Evolutionary conservation across 2,113 vertebrate species (phyloP), one percentile per base, ranked within the genome.

Genomic region (Corvus hawaiiensis): DNA sequence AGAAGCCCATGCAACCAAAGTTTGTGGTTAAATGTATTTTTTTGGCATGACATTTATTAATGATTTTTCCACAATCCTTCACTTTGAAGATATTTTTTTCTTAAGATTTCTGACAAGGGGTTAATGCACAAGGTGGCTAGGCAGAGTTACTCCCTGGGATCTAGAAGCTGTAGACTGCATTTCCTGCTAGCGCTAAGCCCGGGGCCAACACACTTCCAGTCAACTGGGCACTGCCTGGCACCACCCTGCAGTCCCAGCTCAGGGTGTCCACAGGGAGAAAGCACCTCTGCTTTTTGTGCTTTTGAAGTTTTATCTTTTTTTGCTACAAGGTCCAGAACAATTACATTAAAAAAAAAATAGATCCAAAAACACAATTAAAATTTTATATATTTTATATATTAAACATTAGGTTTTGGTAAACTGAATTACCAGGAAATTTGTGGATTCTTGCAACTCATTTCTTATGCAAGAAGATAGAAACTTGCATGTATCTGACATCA

Each of bases 111-210:
- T 58, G 17, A 56, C 24, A 73, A 93, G 63, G 74, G 5, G 3
- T 62, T 51, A 51, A 7, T 63, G 56, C 16, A 52, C 63, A 62
- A 66, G 24, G 18, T 52, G 32, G 2, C 21, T 80, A 35, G 33
- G 30, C 10, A 35, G 67, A 59, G 13, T 56, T 80, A 24, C 12
- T 23, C 4, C 16, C 21, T 14, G 7, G 6, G 22, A 33, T 35
- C 16, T 81, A 46, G 54, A 80, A 89, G 73, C 5, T 30, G 35
- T 21, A 33, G 80, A 32, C 21, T 86, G 39, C 37, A 7, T 61
- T 84, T 91, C 48, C 52, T 12, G 1, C 4, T 24, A n/a, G 43
- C 0, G 0, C 20, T 72, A 52, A 67, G 46, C 22, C 22, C 4
- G 2, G 17, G 14, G 28, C 28, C 77, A 1, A 1, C 75, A 58